Evolutionary conservation across 2,888 invertebrate genomes (phyloP).

Genomic region (Mesochorus sp.): DNA sequence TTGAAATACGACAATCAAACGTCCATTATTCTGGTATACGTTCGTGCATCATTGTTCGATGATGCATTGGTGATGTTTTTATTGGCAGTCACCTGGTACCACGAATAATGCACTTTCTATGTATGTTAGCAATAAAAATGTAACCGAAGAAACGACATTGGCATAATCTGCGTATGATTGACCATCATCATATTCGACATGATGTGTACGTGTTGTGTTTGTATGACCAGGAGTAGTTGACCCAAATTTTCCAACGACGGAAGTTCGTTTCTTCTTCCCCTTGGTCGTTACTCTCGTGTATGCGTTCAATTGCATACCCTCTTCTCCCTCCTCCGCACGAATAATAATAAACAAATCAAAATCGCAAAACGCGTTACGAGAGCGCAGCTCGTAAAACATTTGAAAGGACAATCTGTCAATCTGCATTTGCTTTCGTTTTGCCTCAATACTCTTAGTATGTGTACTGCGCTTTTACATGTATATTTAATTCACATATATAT

Average conservation of each 20-base stretch:
- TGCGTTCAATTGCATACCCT: conserved; percentile 51
- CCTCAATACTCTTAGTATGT: too few relatives aligned
- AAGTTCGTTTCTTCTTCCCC: conserved; percentile 44
- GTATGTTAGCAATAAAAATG: neutral
- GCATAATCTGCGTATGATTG: conserved; percentile 8
- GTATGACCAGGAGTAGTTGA: conserved; percentile 45
- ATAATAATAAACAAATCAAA: conserved; percentile 62
- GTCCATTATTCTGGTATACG: too few relatives aligned
- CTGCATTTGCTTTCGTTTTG: conserved; percentile 41
- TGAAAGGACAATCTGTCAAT: conserved; percentile 54
- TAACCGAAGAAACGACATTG: neutral
- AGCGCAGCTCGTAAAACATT: conserved; percentile 19
- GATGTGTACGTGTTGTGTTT: too few relatives aligned
- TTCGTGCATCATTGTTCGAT: neutral
- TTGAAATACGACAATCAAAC: conserved; percentile 37
- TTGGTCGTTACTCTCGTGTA: conserved; percentile 12
- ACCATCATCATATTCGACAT: conserved; percentile 4
- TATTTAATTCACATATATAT: too few relatives aligned
- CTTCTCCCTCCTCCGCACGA: conserved; percentile 20
- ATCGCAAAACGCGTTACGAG: conserved; percentile 26
- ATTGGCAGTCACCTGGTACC: neutral
- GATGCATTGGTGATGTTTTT: neutral
- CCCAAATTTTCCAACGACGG: conserved; percentile 64
- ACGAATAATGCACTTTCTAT: neutral
- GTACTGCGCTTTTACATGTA: too few relatives aligned